A percentile compares a stretch with the other conserved stretches of the same genome.
These are phyloP conservation scores for Leistus spinibarbis DNA, from an alignment of 2,888 invertebrate species.

Conservation along the genomic window DNA sequence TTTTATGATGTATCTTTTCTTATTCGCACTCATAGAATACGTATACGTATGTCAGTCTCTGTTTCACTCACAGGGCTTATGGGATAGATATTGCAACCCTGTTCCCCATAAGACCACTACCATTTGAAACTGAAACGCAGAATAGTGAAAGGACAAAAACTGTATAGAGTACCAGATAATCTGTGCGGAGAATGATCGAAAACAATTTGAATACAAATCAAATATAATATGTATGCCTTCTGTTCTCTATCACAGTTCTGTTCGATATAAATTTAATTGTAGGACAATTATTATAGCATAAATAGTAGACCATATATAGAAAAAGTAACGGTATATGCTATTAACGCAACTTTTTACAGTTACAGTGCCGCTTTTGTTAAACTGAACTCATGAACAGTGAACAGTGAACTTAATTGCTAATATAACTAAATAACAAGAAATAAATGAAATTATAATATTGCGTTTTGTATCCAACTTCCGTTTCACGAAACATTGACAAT, in stretches of 20 bases:
- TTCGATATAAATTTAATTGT: background rate
- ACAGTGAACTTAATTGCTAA: background rate
- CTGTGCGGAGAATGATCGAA: too few relatives aligned
- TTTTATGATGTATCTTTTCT: too few relatives aligned
- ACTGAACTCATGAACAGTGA: background rate
- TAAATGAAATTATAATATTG: background rate
- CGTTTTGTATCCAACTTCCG: background rate
- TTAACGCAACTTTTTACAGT: constrained; percentile 28
- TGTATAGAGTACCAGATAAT: too few relatives aligned
- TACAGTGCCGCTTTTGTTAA: constrained; percentile 25
- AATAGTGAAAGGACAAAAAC: too few relatives aligned
- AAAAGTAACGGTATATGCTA: constrained; percentile 24
- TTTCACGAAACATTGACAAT: background rate
- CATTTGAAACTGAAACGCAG: too few relatives aligned
- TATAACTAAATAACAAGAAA: background rate
- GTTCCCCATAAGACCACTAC: too few relatives aligned
- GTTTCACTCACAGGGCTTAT: too few relatives aligned
- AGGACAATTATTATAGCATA: background rate
- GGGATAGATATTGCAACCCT: too few relatives aligned
- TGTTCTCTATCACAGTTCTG: background rate
- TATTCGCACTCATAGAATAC: too few relatives aligned
- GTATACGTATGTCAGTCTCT: too few relatives aligned
- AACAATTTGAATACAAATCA: too few relatives aligned
- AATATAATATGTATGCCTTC: too few relatives aligned
- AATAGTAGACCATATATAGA: background rate